A percentile compares a stretch with the other conserved stretches of the same genome.
These are phyloP conservation scores for Carcina quercana DNA, from an alignment of 2,888 invertebrate species.

Conservation along the genomic window DNA sequence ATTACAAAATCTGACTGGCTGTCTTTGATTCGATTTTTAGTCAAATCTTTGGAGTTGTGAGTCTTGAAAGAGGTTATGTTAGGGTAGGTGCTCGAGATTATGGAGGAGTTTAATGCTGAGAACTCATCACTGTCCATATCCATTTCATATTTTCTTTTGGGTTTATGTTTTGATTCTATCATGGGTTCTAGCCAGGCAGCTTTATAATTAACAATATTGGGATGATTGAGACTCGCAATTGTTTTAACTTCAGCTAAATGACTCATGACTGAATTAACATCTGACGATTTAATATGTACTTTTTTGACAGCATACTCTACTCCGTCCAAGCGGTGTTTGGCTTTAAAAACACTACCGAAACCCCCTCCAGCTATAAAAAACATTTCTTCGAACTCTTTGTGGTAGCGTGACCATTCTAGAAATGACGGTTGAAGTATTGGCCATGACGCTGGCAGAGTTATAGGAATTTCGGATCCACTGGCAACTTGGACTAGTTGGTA, in stretches of 20 bases:
- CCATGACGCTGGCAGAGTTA: conserved; percentile 64
- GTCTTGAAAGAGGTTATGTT: conserved; percentile 64
- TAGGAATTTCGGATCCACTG: conserved; percentile 67
- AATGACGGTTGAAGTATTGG: conserved; percentile 66
- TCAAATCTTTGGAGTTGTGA: conserved; percentile 59
- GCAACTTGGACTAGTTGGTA: conserved; percentile 77
- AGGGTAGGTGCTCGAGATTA: conserved; percentile 46
- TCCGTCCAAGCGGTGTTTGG: conserved; percentile 82
- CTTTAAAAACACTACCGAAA: conserved; percentile 85
- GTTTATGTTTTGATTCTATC: conserved; percentile 64
- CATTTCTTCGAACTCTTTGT: conserved; percentile 80
- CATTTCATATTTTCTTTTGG: conserved; percentile 37
- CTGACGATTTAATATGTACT: conserved; percentile 77
- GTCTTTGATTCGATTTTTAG: conserved; percentile 35
- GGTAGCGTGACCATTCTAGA: conserved; percentile 78
- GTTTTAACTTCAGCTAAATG: conserved; percentile 87
- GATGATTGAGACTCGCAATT: conserved; percentile 84
- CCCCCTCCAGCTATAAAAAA: conserved; percentile 83
- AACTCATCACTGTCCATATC: conserved; percentile 56
- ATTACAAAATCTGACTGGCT: conserved; percentile 59
- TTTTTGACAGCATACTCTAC: conserved; percentile 88
- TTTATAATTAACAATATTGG: conserved; percentile 88
- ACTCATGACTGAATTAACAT: conserved; percentile 76
- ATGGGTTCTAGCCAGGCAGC: conserved; percentile 87
- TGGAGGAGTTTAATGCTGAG: conserved; percentile 29